Conservation (phyloP, 2,797 vertebrate genomes). For the Falco berigora region DNA sequence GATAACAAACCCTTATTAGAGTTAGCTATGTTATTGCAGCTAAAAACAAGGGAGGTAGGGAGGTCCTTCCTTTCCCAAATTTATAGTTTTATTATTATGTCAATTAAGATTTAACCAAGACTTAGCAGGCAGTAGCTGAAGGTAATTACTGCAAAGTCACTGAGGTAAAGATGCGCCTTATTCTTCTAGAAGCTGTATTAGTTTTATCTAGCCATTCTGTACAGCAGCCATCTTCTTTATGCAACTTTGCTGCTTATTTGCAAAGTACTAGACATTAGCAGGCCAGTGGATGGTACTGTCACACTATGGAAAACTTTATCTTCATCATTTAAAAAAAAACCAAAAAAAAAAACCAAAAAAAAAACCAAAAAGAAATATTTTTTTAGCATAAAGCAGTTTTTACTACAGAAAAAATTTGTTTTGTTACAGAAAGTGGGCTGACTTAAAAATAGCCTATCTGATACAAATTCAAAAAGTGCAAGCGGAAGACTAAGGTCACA, state of each 20-base stretch:
- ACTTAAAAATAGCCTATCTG: not conserved
- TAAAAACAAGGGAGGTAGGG: slow-evolving; percentile 20
- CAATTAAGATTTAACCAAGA: slow-evolving; percentile 53
- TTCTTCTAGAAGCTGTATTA: not conserved
- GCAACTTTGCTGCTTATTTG: not conserved
- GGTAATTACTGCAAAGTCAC: not conserved
- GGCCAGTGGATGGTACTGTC: not conserved
- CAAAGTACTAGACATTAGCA: not conserved
- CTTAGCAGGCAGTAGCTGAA: slow-evolving; percentile 4
- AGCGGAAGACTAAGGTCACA: not conserved
- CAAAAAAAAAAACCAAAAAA: not conserved
- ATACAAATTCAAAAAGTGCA: not conserved
- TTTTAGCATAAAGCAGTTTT: not conserved
- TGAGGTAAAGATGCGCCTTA: not conserved
- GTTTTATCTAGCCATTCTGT: not conserved
- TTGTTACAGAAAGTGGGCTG: not conserved
- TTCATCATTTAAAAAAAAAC: not conserved
- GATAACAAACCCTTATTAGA: slow-evolving; percentile 19
- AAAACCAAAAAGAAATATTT: too few relatives aligned
- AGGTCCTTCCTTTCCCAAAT: not conserved
- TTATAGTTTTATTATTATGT: slow-evolving; percentile 22
- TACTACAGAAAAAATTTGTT: not conserved
- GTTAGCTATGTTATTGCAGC: slow-evolving; percentile 7
- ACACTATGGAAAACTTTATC: not conserved
- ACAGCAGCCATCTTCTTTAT: not conserved